Conservation (phyloP, 2,113 vertebrate genomes). For the Phalacrocorax brasilianus region DNA sequence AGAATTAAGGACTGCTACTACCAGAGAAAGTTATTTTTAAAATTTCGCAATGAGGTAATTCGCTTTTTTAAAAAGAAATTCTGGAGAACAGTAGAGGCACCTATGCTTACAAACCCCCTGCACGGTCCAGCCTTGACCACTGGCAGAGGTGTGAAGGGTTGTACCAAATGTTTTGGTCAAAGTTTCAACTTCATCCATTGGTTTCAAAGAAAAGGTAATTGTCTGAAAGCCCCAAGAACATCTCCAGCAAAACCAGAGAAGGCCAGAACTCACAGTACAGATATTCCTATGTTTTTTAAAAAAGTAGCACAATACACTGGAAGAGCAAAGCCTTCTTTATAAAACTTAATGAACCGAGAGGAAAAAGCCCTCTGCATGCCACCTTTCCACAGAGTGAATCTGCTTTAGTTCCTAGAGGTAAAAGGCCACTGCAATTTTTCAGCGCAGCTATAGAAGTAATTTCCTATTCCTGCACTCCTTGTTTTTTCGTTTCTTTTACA, state of each 20-base stretch:
- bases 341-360: background rate
- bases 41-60: background rate
- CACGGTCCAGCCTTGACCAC: background rate
- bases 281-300: background rate
- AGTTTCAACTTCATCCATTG: background rate
- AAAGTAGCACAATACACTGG: background rate
- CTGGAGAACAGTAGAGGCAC: background rate
- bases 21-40: background rate
- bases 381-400: background rate
- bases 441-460: background rate
- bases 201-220: background rate
- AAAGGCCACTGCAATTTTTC: background rate
- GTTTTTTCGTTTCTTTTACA: background rate
- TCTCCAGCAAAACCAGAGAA: background rate
- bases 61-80: background rate
- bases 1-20: background rate
- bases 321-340: background rate
- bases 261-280: background rate
- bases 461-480: background rate
- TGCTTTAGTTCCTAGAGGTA: background rate
- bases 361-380: background rate
- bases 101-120: background rate
- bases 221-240: background rate
- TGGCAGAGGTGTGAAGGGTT: background rate
- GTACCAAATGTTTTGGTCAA: background rate